Base-by-base conservation (phyloP, 1,140 invertebrate species). In the Diuraphis noxia region DNA sequence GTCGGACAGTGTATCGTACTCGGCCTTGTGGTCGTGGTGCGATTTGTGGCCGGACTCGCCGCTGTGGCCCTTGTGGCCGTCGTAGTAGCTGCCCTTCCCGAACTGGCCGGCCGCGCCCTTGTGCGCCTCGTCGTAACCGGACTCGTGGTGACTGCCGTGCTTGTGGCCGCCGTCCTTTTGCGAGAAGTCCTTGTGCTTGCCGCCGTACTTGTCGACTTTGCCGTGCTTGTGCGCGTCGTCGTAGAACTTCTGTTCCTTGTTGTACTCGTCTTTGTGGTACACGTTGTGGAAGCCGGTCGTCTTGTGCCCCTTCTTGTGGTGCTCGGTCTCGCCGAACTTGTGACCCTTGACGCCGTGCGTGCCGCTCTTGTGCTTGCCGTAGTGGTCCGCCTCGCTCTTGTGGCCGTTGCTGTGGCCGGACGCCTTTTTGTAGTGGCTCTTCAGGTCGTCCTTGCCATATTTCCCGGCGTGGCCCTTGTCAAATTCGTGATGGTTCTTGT, bases 201-300 rank as follows among this genome's bases (percentile, higher is more conserved):
- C 93, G 10, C 93, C 94, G 92, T 95, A 94, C 92, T 95, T 95
- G 88, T 95, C 93, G 93, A 95, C 95, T 92, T 96, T 94, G 2
- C 96, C 96, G 81, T 95, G 95, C 23, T 95, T 95, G 93, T 96
- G 95, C 17, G 95, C 95, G 81, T 96, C 95, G 93, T 96, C 96
- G 93, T 96, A 96, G 94, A 96, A 96, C 92, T 95, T 95, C 88
- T 96, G 96, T 92, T 96, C 95, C 93, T 96, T 96, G 93, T 96
- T 96, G 94, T 95, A 96, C 93, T 96, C 96, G 93, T 96, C 96
- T 94, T 96, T 96, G 94, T 95, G 95, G 93, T 95, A 96, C 5
- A 96, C 95, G 92, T 96, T 96, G 93, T 96, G 96, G 94, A 95
- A 96, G 36, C 96, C 96, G 7, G 94, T 96, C 10, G 96, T 95